Evolutionary conservation across 1,140 invertebrate species (phyloP).

Genomic region (Anagrus nilaparvatae): DNA sequence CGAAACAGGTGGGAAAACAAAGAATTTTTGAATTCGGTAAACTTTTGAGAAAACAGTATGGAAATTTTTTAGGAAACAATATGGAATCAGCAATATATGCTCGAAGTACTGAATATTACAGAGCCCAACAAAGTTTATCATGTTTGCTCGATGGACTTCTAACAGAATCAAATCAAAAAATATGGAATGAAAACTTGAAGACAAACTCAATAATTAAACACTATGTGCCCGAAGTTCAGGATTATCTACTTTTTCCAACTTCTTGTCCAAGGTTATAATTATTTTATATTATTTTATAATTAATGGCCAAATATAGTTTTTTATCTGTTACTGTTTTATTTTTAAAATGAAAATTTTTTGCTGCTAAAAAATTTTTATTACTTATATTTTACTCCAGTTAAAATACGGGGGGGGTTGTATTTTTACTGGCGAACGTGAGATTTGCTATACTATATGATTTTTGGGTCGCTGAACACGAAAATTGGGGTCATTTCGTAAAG

Average conservation of each 20-base stretch:
- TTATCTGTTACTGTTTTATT: no score
- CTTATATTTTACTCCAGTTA: no score
- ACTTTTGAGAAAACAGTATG: conserved; percentile 34
- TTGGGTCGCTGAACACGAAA: no score
- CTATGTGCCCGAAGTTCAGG: conserved; percentile 15
- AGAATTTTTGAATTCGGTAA: conserved; percentile 35
- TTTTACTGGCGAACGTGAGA: no score
- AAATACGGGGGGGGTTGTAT: no score
- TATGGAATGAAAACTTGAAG: conserved; percentile 22
- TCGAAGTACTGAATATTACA: conserved; percentile 39
- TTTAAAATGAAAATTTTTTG: no score
- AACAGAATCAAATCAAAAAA: conserved; percentile 16
- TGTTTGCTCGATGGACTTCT: conserved; percentile 44
- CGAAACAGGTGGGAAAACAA: conserved; percentile 40
- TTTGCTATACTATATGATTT: no score
- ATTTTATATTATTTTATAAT: no score
- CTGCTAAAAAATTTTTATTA: no score
- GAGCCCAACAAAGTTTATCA: conserved; percentile 48
- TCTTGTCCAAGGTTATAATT: conserved; percentile 7
- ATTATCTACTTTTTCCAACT: conserved; percentile 11
- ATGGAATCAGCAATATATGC: conserved; percentile 37
- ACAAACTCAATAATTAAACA: conserved; percentile 26
- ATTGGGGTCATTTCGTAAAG: no score
- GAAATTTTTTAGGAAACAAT: conserved; percentile 33
- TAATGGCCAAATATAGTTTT: no score